These are phyloP conservation scores for Hippocampus barbouri DNA, from an alignment of 2,113 vertebrate species.

Conservation along the genomic window DNA sequence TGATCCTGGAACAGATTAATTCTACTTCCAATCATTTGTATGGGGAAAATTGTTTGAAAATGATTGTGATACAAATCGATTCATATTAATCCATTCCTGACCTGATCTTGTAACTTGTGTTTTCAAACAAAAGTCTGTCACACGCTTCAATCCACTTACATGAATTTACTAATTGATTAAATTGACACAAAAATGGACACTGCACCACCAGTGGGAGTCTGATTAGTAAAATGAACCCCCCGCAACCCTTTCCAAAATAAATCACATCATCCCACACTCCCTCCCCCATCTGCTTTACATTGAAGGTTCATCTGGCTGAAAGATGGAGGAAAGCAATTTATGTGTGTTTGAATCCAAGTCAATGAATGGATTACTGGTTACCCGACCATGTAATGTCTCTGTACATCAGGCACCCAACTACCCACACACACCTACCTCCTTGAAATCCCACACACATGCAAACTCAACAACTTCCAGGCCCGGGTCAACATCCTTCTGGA, in stretches of 20 bases:
- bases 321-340: constrained; percentile 16
- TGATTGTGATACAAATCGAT: background rate
- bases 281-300: background rate
- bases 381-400: constrained; percentile 28
- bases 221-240: constrained; percentile 2
- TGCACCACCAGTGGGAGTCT: background rate
- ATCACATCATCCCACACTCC: background rate
- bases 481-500: background rate
- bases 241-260: background rate
- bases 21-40: background rate
- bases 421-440: constrained; percentile 7
- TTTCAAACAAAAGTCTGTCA: constrained; percentile 13
- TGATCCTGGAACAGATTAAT: background rate
- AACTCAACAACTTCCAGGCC: background rate
- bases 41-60: background rate
- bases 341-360: constrained; percentile 3
- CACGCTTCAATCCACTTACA: constrained; percentile 13
- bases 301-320: constrained; percentile 35
- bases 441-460: background rate
- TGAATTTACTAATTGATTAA: constrained; percentile 6
- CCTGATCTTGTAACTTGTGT: background rate
- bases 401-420: constrained; percentile 1
- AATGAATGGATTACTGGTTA: constrained; percentile 30
- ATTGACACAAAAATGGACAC: background rate
- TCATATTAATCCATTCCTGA: background rate